phyloP scores from a whole-genome alignment of 2,797 vertebrate species.

The Mareca strepera region DNA sequence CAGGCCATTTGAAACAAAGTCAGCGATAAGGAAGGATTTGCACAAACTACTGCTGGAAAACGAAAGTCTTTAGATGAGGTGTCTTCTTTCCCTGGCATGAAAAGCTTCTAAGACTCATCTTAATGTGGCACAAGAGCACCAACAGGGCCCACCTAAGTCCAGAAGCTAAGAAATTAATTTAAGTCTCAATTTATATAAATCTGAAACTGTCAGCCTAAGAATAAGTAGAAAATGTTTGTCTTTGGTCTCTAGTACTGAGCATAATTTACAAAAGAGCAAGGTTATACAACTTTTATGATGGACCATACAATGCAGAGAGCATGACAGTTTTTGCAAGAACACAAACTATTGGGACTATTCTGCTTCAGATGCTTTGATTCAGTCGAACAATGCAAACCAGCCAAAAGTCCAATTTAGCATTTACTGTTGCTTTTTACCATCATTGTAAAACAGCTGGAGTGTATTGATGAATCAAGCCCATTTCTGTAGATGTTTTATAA shows the following conservation, averaged over 20 bases:
- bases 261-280: neutral
- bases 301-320: neutral
- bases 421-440: neutral
- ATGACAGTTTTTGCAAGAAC: neutral
- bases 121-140: rapidly evolving
- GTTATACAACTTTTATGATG: neutral
- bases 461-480: neutral
- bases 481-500: neutral
- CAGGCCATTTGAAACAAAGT: neutral
- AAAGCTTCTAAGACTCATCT: neutral
- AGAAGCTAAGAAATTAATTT: neutral
- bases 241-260: neutral
- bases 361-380: neutral
- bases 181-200: neutral
- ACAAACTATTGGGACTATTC: neutral
- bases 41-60: neutral
- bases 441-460: neutral
- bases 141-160: rapidly evolving
- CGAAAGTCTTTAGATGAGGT: neutral
- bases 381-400: neutral
- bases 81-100: neutral
- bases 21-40: neutral
- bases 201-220: neutral
- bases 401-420: neutral
- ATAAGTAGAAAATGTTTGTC: neutral